Evolutionary conservation across 2,113 vertebrate species (phyloP), one percentile per base, ranked within the genome.

Genomic region (Hystrix cristata): DNA sequence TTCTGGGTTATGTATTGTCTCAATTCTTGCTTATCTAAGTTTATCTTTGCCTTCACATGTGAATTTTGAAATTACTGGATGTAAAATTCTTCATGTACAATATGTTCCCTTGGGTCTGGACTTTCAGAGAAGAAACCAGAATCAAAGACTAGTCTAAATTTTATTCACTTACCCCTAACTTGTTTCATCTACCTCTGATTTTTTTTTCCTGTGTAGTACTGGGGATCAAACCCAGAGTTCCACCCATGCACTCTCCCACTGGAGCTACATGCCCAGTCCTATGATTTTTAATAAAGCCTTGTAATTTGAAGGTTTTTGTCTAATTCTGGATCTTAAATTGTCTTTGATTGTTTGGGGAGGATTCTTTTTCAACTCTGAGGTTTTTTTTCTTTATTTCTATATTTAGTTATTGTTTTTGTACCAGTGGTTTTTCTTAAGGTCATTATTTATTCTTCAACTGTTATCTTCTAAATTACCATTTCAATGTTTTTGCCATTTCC

Each of bases 361-460:
- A 15, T 62, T 91, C 62, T 84, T 84, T 78, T 80, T 38, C 27
- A 89, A 60, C 51, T 91, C 46, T 31, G 13, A 55, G 43, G 25
- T 46, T 21, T 89, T 72, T 84, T 62, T 81, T 60, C 25, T 91
- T 82, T 92, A 46, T 91, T 88, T 92, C 34, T 69, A 3, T 96
- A 13, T 59, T 80, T 86, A 65, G 34, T 55, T 92, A 53, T 74
- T 67, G 1, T 90, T 96, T 92, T 46, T 85, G 31, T 87, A 46
- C 18, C 62, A 82, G n/a, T 71, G 65, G 14, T 96, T 76, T 59
- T 74, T 53, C 25, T 51, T 86, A 69, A 72, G 29, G 4, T 62
- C 23, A 29, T 74, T 84, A 11, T 79, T 65, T 59, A 74, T 64
- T 92, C 21, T 16, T 55, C 71, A 87, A 57, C n/a, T 83, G 8